phyloP scores from a whole-genome alignment of 2,888 invertebrate species.

The Congeria kusceri region DNA sequence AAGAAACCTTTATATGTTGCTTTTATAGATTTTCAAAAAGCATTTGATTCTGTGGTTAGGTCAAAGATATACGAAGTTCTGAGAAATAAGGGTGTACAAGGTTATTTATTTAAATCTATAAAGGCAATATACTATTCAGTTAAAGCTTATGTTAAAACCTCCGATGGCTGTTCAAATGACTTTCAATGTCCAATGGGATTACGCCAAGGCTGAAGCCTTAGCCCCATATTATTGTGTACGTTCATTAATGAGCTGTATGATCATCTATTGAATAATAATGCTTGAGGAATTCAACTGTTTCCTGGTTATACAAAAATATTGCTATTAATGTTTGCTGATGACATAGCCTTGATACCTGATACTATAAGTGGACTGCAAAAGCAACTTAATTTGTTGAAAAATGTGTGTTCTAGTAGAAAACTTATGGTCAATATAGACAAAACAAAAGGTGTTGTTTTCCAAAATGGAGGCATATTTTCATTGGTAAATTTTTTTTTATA shows the following conservation, averaged over 20 bases:
- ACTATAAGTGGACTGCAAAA: constrained; percentile 29
- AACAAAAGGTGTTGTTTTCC: not conserved
- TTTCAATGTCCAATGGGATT: no score
- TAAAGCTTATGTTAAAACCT: constrained; percentile 20
- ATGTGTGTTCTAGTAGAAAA: constrained; percentile 28
- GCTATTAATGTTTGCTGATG: no score
- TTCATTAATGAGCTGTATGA: constrained; percentile 1
- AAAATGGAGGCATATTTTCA: constrained; percentile 13
- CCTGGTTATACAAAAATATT: not conserved
- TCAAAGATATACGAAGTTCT: not conserved
- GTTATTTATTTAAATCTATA: not conserved
- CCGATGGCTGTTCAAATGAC: no score
- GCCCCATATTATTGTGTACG: constrained; percentile 7
- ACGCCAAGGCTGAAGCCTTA: constrained; percentile 24
- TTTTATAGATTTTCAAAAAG: not conserved
- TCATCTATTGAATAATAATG: no score
- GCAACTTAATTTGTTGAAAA: constrained; percentile 27
- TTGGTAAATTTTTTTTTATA: constrained; percentile 18
- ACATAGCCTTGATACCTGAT: constrained; percentile 33
- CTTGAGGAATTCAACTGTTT: not conserved
- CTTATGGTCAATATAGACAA: constrained; percentile 31
- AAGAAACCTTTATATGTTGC: not conserved
- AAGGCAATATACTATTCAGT: not conserved
- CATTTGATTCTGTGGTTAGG: not conserved
- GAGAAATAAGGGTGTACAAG: not conserved